phyloP scores from a whole-genome alignment of 2,888 invertebrate species.

The Cryptocheilus praepositus region DNA sequence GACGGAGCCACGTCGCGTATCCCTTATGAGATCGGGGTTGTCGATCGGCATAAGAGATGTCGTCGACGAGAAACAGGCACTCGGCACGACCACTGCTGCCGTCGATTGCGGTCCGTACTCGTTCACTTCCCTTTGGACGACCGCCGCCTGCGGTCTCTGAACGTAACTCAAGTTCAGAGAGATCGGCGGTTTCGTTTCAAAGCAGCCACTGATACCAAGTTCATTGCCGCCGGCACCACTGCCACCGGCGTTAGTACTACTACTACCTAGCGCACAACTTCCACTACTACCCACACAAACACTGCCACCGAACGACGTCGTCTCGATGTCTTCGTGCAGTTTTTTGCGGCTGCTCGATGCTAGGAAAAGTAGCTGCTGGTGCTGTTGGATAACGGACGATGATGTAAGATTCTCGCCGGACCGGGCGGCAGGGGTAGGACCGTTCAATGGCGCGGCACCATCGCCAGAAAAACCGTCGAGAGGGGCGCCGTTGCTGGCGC shows the following conservation, averaged over 20 bases:
- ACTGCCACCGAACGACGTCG: conserved; percentile 60
- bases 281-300: too few relatives aligned
- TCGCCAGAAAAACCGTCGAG: too few relatives aligned
- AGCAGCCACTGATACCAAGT: not conserved
- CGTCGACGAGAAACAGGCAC: conserved; percentile 82
- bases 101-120: conserved; percentile 73
- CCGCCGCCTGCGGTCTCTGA: conserved; percentile 60
- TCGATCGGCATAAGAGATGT: conserved; percentile 83
- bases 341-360: conserved; percentile 52
- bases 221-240: conserved; percentile 25
- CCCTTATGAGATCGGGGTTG: conserved; percentile 91
- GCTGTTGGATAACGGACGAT: too few relatives aligned
- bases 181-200: conserved; percentile 63
- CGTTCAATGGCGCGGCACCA: too few relatives aligned
- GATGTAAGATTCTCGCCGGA: conserved; percentile 47
- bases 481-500: conserved; percentile 63
- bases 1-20: conserved; percentile 77
- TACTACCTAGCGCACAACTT: too few relatives aligned
- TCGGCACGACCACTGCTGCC: conserved; percentile 76
- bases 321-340: conserved; percentile 62
- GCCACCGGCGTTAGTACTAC: conserved; percentile 11
- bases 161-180: conserved; percentile 68
- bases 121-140: conserved; percentile 71
- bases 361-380: too few relatives aligned
- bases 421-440: conserved; percentile 39